Conservation (phyloP, 2,888 invertebrate species). For the Xestia rhomboidea region DNA sequence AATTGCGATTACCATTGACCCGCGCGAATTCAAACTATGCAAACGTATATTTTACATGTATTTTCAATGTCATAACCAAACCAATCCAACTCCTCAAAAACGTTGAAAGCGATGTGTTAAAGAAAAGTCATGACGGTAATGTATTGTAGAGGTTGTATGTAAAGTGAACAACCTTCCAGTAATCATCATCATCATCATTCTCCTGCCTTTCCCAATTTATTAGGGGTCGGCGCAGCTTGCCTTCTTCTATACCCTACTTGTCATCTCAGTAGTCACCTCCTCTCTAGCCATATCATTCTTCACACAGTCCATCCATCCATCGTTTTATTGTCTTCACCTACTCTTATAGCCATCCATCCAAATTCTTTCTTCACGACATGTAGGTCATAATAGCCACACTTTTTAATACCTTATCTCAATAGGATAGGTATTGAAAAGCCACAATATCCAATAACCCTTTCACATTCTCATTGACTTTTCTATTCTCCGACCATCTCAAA, state of each 20-base stretch:
- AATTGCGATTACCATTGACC: background rate
- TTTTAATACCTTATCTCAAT: background rate
- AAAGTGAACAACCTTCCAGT: too few species aligned
- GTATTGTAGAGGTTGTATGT: too few species aligned
- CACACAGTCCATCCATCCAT: background rate
- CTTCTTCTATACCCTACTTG: background rate
- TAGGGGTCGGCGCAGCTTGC: background rate
- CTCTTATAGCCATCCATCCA: background rate
- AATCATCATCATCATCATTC: too few species aligned
- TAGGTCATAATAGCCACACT: background rate
- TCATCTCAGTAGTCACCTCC: background rate
- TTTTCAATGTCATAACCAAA: background rate
- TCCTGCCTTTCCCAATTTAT: too few species aligned
- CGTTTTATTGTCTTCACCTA: background rate
- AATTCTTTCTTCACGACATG: background rate
- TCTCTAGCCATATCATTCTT: background rate
- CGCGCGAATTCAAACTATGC: too few species aligned
- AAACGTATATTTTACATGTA: background rate
- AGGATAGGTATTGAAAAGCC: background rate
- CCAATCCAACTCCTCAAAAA: background rate
- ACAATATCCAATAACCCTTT: constrained; percentile 10
- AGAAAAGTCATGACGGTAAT: background rate
- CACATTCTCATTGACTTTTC: constrained; percentile 12
- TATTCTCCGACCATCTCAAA: background rate
- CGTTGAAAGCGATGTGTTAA: background rate